Evolutionary conservation across 1,140 invertebrate genomes (phyloP).

Genomic region (Apis florea): DNA sequence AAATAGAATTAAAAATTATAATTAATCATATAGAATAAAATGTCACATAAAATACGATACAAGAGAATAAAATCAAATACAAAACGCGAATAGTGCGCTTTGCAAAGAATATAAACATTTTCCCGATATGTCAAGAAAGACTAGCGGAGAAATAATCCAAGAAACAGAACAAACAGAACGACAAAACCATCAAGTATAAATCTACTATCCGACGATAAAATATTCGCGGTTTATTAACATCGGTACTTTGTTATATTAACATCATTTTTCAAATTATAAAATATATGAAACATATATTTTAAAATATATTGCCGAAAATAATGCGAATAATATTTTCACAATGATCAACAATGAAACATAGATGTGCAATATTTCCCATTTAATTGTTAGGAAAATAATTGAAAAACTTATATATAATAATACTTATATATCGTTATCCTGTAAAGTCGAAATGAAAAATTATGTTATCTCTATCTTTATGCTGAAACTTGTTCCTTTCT

Average conservation of each 20-base stretch:
- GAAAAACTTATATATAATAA: neutral
- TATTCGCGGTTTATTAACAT: neutral
- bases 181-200: neutral
- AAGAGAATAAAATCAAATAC: neutral
- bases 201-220: neutral
- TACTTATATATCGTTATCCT: conserved; percentile 8
- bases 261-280: neutral
- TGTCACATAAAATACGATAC: neutral
- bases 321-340: too few relatives aligned
- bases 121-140: neutral
- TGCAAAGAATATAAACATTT: conserved; percentile 9
- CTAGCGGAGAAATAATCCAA: neutral
- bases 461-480: neutral
- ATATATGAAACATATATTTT: neutral
- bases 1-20: too few relatives aligned
- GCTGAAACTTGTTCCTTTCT: neutral
- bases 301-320: neutral
- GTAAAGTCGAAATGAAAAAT: conserved; percentile 17
- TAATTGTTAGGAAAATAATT: conserved; percentile 1
- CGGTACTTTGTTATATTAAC: neutral
- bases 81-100: too few relatives aligned
- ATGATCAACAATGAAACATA: too few relatives aligned
- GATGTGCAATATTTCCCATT: neutral
- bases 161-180: neutral
- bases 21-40: neutral